Evolutionary conservation across 2,888 invertebrate genomes (phyloP), one percentile per base, ranked within the genome.

Genomic region (Megastigmus dorsalis): DNA sequence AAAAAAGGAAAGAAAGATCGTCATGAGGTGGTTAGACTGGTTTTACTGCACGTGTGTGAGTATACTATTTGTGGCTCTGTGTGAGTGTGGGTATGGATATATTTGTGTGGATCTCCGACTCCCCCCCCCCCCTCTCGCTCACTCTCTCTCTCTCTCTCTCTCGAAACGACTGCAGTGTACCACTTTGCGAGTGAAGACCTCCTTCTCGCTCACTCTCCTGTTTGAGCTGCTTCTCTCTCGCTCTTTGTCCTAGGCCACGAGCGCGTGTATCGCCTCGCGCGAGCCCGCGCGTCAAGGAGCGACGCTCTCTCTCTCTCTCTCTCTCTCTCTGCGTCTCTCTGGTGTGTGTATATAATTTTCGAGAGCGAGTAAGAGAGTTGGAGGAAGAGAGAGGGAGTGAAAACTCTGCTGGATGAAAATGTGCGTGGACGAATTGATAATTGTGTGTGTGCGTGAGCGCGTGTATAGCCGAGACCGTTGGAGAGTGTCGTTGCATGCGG

Each of bases 21-120:
- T 84, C 86, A 85, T 85, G 87, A 88, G 88, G 88, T 87, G 87
- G 88, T 88, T 85, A 86, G 84, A 88, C 88, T 87, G 88, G 88
- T 88, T 88, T 80, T 78, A 78, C 72, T 70, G 60, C 83, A 81
- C 83, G 83, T 83, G 84, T 82, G 79, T 80, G 81, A n/a, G 23
- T 18, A 55, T 5, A 79, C 81, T 80, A 79, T 74, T 63, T 69
- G 63, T 75, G 66, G 57, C 65, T 66, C 55, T 65, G 59, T 62
- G 54, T 30, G 73, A 26, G 38, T 52, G 57, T 67, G 60, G 48
- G 67, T 60, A 48, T 60, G 48, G 36, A 48, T 38, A 33, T 26
- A 59, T 60, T 50, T 59, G 70, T 63, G 59, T 74, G 74, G 60
- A 67, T 75, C 73, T 74, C 62, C 65, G n/a, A n/a, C n/a, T n/a